Conservation (phyloP, 2,113 vertebrate species). For the Sarotherodon lohbergeri region DNA sequence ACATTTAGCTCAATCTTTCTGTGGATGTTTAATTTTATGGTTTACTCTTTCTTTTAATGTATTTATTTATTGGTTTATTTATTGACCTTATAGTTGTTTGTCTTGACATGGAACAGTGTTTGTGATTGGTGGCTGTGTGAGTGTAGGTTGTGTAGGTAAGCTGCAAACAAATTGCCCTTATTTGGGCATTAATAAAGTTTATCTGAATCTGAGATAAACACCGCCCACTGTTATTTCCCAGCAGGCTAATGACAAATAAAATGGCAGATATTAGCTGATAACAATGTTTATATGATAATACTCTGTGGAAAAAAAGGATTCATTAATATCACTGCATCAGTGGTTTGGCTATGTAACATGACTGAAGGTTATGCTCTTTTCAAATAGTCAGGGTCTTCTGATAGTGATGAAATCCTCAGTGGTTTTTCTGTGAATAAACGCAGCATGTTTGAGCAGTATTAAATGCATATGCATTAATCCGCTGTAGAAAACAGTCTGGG, state of each 20-base stretch:
- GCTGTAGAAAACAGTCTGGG: not conserved
- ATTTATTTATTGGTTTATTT: not conserved
- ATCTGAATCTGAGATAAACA: not conserved
- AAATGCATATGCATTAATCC: not conserved
- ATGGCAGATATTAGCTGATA: not conserved
- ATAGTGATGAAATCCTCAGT: not conserved
- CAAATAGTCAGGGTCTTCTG: not conserved
- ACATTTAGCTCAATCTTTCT: not conserved
- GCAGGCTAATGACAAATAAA: not conserved
- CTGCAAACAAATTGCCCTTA: not conserved
- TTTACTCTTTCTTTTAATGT: not conserved
- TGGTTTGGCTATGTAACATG: not conserved
- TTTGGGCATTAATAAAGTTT: not conserved
- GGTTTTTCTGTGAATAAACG: not conserved
- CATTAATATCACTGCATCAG: not conserved
- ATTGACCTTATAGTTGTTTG: not conserved
- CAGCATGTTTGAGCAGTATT: not conserved
- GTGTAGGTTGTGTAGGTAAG: not conserved
- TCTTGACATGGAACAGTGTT: not conserved
- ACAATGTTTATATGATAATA: not conserved
- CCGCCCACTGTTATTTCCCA: not conserved
- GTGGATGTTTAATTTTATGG: not conserved
- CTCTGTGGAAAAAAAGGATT: fast-evolving
- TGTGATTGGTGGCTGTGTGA: not conserved
- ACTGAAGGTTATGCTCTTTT: fast-evolving